These are phyloP conservation scores for Musca vetustissima DNA, from an alignment of 1,140 invertebrate genomes.

Conservation along the genomic window DNA sequence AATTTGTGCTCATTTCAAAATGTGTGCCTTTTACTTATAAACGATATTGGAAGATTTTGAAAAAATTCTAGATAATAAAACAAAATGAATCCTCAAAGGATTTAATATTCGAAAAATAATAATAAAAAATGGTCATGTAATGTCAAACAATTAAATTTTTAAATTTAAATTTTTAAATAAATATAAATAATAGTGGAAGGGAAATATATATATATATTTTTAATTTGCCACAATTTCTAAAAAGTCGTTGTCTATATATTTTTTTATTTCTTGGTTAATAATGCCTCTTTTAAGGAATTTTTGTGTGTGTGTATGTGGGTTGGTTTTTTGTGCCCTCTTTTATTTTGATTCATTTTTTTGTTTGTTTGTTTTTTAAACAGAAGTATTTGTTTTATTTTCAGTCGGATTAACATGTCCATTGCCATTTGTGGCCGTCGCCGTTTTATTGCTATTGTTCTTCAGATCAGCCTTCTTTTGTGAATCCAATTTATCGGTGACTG, in stretches of 20 bases:
- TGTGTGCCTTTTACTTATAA: constrained; percentile 3
- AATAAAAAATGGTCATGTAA: too few relatives aligned
- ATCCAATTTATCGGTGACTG: constrained; percentile 52
- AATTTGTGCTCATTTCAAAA: constrained; percentile 19
- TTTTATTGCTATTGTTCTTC: constrained; percentile 37
- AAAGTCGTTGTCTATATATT: too few relatives aligned
- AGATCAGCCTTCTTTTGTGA: constrained; percentile 51
- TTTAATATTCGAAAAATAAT: background rate
- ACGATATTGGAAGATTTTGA: background rate
- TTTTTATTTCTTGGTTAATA: too few relatives aligned
- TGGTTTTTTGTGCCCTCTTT: too few relatives aligned
- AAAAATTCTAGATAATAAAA: background rate
- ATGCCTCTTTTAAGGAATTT: too few relatives aligned
- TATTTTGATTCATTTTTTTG: too few relatives aligned
- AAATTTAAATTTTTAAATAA: background rate
- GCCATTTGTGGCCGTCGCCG: constrained; percentile 29
- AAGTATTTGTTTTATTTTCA: constrained; percentile 50
- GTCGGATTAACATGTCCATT: constrained; percentile 38
- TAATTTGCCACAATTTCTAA: too few relatives aligned
- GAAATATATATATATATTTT: background rate
- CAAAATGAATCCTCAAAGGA: background rate
- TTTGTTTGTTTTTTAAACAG: constrained; percentile 36
- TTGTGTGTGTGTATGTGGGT: too few relatives aligned
- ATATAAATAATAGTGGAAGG: background rate
- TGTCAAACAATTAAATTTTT: background rate